Percentiles rank a stretch among this genome's conserved stretches.
Evolutionary conservation across 2,113 vertebrate genomes (phyloP).

Genomic region (Notothenia rossii): DNA sequence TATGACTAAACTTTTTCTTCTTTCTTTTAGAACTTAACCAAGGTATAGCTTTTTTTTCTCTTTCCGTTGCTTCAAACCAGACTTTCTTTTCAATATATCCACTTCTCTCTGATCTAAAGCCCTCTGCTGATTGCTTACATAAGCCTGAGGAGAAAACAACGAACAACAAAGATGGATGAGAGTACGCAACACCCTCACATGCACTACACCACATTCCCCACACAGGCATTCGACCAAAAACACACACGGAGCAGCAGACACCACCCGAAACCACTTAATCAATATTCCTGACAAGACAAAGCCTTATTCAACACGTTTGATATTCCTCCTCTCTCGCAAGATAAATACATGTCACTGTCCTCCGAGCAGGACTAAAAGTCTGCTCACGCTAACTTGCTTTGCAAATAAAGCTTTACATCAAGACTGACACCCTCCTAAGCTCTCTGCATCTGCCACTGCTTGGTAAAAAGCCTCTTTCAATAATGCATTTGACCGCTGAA

Average conservation of each 20-base stretch:
- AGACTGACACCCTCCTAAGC: constrained; percentile 79
- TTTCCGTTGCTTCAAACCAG: neutral
- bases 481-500: constrained; percentile 78
- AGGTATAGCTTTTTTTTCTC: constrained; percentile 37
- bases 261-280: constrained; percentile 74
- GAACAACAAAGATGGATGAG: constrained; percentile 25
- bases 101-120: constrained; percentile 62
- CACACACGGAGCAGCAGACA: constrained; percentile 26
- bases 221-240: constrained; percentile 23
- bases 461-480: constrained; percentile 79
- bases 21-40: constrained; percentile 43
- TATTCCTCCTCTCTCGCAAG: constrained; percentile 72
- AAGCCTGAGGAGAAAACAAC: constrained; percentile 47
- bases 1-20: constrained; percentile 22
- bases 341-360: constrained; percentile 76
- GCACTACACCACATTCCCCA: neutral
- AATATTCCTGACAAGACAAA: constrained; percentile 79
- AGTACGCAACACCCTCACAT: constrained; percentile 21
- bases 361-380: constrained; percentile 71
- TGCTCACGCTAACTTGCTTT: constrained; percentile 73
- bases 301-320: constrained; percentile 76
- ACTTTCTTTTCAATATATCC: constrained; percentile 42
- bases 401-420: constrained; percentile 82
- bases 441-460: constrained; percentile 75
- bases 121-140: constrained; percentile 39